phyloP scores from a whole-genome alignment of 2,888 invertebrate genomes.

The Cylindroiulus punctatus region DNA sequence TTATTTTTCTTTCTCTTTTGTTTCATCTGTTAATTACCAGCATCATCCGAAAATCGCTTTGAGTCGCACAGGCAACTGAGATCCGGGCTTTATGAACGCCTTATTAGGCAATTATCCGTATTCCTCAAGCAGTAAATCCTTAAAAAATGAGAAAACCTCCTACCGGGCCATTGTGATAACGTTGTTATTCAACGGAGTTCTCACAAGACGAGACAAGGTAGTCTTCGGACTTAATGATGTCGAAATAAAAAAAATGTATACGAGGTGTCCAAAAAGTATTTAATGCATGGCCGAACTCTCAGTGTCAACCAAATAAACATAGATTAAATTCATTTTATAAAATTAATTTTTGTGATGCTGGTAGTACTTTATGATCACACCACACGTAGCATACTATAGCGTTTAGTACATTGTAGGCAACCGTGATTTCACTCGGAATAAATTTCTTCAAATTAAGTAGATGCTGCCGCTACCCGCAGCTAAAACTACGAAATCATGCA shows the following conservation, averaged over 20 bases:
- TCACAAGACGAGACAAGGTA: background rate
- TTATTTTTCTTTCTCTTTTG: conserved; percentile 14
- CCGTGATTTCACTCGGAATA: background rate
- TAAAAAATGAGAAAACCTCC: background rate
- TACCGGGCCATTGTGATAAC: background rate
- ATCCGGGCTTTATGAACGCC: conserved; percentile 28
- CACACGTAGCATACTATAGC: no score
- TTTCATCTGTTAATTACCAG: conserved; percentile 44
- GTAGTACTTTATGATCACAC: no score
- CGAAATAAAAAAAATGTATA: no score
- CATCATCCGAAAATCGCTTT: background rate
- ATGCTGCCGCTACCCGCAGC: background rate
- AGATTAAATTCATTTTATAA: no score
- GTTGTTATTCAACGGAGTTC: background rate
- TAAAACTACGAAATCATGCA: background rate
- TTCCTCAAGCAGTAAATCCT: background rate
- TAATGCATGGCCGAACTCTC: no score
- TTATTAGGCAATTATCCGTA: conserved; percentile 35
- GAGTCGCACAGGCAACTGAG: background rate
- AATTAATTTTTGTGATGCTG: no score
- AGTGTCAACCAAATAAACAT: no score
- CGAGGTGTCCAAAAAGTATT: no score
- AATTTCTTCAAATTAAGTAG: conserved; percentile 14
- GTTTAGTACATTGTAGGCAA: no score
- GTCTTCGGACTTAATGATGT: background rate